Evolutionary conservation across 2,113 vertebrate genomes (phyloP), one percentile per base, ranked within the genome.

Genomic region (Pongo abelii): DNA sequence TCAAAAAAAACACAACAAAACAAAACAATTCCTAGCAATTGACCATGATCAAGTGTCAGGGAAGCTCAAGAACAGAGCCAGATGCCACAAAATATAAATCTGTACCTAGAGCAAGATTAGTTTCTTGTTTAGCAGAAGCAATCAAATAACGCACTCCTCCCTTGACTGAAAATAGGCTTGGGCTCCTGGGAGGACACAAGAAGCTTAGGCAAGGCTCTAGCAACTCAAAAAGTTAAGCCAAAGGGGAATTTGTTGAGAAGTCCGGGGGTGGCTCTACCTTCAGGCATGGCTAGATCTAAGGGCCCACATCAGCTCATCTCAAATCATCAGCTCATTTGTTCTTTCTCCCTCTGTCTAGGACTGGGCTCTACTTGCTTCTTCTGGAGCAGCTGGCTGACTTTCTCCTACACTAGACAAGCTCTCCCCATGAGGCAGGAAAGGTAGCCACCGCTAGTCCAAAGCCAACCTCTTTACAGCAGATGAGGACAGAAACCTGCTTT

Each of bases 1-100:
- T 30, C 27, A 61, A 30, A 61, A 61, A 64, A 64, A 30, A 22
- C 4, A 30, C 25, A 30, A 64, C 0, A 64, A 64, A 30, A 13
- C 27, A 64, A 64, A 32, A 14, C 61, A 77, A 92, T 90, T 95
- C 80, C 64, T 74, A 90, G 30, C 85, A 84, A 75, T 78, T 48
- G 35, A 81, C 69, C 3, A 8, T 52, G 23, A 43, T 77, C 84
- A 80, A 84, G 43, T 46, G 74, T 52, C 59, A 92, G 81, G 52
- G 61, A 94, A 75, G 90, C 61, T 97, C 40, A 94, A 81, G 46
- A 95, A 48, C 35, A 79, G 59, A 95, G 43, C 25, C 69, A 91
- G 86, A 48, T 61, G 84, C 67, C 55, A 74, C 70, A 85, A 61
- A 81, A 92, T 22, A 59, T 40, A 89, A 95, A 91, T 79, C n/a